Percentiles rank a stretch among this genome's conserved stretches.
Conservation (phyloP, 2,888 invertebrate genomes). For the Dorcus hopei region DNA sequence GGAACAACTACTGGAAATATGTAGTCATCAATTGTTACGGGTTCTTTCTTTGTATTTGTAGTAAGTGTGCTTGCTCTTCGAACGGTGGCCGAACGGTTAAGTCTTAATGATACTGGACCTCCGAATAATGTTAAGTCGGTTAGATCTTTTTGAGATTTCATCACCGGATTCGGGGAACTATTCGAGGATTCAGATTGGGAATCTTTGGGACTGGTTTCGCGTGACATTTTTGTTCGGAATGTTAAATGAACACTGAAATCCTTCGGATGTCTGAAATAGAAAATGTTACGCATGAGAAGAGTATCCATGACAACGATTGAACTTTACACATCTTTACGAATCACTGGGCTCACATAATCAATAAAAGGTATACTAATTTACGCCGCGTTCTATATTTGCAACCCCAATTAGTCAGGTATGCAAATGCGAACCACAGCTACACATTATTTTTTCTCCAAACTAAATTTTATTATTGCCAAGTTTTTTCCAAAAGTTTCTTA, state of each 20-base stretch:
- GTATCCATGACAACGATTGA: slow-evolving; percentile 45
- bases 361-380: slow-evolving; percentile 1
- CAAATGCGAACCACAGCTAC: too few relatives aligned
- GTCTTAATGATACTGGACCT: slow-evolving; percentile 34
- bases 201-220: slow-evolving; percentile 27
- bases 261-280: slow-evolving; percentile 1
- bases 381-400: too few relatives aligned
- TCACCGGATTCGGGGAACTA: slow-evolving; percentile 36
- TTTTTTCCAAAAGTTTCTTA: too few relatives aligned
- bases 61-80: slow-evolving; percentile 35
- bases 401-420: too few relatives aligned
- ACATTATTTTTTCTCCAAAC: too few relatives aligned
- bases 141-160: slow-evolving; percentile 33
- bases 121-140: slow-evolving; percentile 40
- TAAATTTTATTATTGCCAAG: too few relatives aligned
- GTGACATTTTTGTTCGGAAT: slow-evolving; percentile 24
- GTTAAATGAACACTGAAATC: slow-evolving; percentile 5
- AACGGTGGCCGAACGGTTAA: slow-evolving; percentile 42
- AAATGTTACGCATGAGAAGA: slow-evolving; percentile 22
- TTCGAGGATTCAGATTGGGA: slow-evolving; percentile 43
- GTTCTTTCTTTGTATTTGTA: slow-evolving; percentile 29
- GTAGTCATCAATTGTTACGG: slow-evolving; percentile 12
- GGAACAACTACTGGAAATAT: slow-evolving; percentile 5
- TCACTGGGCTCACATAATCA: slow-evolving; percentile 25
- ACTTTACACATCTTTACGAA: slow-evolving; percentile 38